phyloP scores from a whole-genome alignment of 92 coral and sea anemone genomes.

The Porites cylindrica region DNA sequence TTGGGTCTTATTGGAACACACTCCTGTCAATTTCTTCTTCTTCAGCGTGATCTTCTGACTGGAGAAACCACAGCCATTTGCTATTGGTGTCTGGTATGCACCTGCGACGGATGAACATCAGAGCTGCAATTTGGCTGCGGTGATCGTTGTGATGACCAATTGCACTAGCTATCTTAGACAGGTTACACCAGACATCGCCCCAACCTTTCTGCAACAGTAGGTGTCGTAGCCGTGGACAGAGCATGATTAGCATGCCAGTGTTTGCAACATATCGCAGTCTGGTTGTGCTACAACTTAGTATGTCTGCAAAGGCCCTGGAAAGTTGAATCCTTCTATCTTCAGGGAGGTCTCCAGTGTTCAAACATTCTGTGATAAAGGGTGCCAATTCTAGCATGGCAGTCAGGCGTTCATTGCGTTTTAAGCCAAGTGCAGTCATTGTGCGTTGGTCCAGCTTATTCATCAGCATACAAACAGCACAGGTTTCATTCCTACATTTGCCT shows the following conservation, averaged over 20 bases:
- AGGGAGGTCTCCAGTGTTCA: neutral
- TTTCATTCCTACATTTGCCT: too few relatives aligned
- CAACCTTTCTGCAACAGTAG: neutral
- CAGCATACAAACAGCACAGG: too few relatives aligned
- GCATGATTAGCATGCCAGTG: neutral
- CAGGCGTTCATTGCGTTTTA: too few relatives aligned
- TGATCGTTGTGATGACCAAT: neutral
- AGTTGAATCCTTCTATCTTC: neutral
- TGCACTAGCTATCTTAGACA: neutral
- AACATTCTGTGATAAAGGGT: neutral
- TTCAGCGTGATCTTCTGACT: too few relatives aligned
- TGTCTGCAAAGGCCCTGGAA: neutral
- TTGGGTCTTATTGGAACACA: too few relatives aligned
- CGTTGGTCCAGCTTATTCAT: too few relatives aligned
- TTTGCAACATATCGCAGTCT: neutral
- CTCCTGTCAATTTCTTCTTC: too few relatives aligned
- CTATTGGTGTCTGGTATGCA: neutral
- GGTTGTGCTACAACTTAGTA: neutral
- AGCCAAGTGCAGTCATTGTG: too few relatives aligned
- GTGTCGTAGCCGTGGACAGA: neutral
- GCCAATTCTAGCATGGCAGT: neutral
- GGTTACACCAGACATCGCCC: neutral
- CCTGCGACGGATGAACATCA: neutral
- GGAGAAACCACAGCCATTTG: neutral
- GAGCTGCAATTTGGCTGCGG: neutral